These are phyloP conservation scores for Lepus timidus DNA, from an alignment of 2,113 vertebrate genomes.

Conservation along the genomic window DNA sequence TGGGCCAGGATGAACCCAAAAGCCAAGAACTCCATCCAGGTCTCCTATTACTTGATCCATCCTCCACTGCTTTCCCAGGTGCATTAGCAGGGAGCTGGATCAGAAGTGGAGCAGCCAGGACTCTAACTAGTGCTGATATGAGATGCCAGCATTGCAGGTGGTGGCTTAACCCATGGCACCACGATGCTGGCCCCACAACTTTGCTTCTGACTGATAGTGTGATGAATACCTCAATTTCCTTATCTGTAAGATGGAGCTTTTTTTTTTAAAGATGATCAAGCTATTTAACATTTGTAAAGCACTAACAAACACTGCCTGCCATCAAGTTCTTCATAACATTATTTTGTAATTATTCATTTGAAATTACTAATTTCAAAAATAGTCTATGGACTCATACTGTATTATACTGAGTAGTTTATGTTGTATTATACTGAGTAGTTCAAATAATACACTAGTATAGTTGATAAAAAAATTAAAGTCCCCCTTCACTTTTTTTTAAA, in stretches of 20 bases:
- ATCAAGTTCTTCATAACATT: not conserved
- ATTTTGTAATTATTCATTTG: not conserved
- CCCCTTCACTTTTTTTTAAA: not conserved
- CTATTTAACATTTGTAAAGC: conserved; percentile 31
- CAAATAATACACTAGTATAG: not conserved
- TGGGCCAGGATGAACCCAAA: no score
- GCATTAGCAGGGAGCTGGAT: no score
- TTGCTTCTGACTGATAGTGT: not conserved
- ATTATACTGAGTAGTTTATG: not conserved
- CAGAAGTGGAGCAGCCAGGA: no score
- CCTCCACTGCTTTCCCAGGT: no score
- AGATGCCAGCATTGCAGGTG: no score
- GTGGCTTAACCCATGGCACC: no score
- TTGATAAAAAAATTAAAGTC: not conserved
- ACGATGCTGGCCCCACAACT: not conserved
- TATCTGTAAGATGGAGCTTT: not conserved
- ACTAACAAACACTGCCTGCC: not conserved
- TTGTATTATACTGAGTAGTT: not conserved
- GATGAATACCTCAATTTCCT: not conserved
- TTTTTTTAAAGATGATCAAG: not conserved
- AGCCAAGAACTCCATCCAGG: no score
- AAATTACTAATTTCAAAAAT: not conserved
- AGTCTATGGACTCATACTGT: not conserved
- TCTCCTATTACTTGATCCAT: no score
- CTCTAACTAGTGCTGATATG: no score